Evolutionary conservation across 1,140 invertebrate genomes (phyloP).

Genomic region (Aphelenchoides fujianensis): DNA sequence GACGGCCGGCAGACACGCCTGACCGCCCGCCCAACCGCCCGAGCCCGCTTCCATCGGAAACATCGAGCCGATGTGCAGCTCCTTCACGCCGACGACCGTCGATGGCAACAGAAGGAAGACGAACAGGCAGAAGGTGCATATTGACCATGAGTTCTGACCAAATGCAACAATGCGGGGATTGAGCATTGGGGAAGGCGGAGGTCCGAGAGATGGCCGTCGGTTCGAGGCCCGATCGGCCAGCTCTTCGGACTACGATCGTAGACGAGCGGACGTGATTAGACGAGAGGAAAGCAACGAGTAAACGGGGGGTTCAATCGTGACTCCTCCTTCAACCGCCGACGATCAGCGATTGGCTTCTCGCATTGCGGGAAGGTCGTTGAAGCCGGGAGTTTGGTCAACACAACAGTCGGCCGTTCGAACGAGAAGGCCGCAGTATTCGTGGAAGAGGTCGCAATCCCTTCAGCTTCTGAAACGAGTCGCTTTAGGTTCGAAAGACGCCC

Average conservation of each 20-base stretch:
- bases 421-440: too few species aligned
- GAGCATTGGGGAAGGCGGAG: not conserved
- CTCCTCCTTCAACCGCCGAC: too few species aligned
- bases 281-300: too few species aligned
- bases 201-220: not conserved
- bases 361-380: too few species aligned
- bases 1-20: constrained; percentile 74
- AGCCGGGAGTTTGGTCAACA: too few species aligned
- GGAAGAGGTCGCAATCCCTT: not conserved
- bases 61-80: constrained; percentile 88
- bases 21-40: constrained; percentile 70
- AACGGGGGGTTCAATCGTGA: too few species aligned
- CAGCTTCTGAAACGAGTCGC: not conserved
- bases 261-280: too few species aligned
- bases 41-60: constrained; percentile 95
- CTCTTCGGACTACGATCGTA: too few species aligned
- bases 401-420: too few species aligned
- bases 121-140: constrained; percentile 12
- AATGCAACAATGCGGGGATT: not conserved
- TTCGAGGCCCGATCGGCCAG: too few species aligned
- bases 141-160: not conserved
- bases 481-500: not conserved
- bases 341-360: not conserved
- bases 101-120: constrained; percentile 70
- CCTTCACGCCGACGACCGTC: constrained; percentile 70